Evolutionary conservation across 2,797 vertebrate genomes (phyloP).

Genomic region (Telmatherina bonti): DNA sequence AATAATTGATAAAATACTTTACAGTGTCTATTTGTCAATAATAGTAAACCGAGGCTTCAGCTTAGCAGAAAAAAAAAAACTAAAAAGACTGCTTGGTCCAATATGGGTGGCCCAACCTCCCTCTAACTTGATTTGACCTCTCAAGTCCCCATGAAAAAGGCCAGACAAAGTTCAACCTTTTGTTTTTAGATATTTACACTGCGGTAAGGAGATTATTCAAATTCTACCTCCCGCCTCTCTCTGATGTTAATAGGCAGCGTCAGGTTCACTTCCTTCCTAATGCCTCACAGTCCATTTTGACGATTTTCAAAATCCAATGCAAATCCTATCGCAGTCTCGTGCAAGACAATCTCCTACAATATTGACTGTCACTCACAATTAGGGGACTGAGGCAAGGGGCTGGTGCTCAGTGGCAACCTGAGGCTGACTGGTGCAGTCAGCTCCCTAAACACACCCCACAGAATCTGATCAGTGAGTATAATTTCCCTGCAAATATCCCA

Average conservation of each 20-base stretch:
- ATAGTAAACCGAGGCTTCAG: neutral
- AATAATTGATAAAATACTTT: neutral
- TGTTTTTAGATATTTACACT: conserved; percentile 77
- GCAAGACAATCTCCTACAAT: conserved; percentile 73
- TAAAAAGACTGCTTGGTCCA: neutral
- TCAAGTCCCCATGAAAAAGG: conserved; percentile 58
- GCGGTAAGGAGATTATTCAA: conserved; percentile 76
- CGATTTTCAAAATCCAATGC: conserved; percentile 85
- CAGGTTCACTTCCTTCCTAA: conserved; percentile 76
- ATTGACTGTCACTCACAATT: conserved; percentile 86
- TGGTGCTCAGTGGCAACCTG: conserved; percentile 76
- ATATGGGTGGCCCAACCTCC: conserved; percentile 33
- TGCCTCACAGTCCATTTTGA: conserved; percentile 80
- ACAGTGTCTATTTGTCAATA: neutral
- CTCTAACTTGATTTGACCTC: conserved; percentile 29
- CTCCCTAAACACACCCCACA: conserved; percentile 72
- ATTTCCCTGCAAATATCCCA: conserved; percentile 82
- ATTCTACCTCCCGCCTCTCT: conserved; percentile 61
- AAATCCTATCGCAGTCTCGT: conserved; percentile 81
- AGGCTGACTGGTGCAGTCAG: conserved; percentile 72
- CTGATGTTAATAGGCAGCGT: conserved; percentile 78
- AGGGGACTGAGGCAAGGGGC: conserved; percentile 71
- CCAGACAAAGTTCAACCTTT: conserved; percentile 62
- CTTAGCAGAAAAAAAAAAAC: neutral
- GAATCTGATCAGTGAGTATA: conserved; percentile 85